These are phyloP conservation scores for Cololabis saira DNA, from an alignment of 2,113 vertebrate species.

Conservation along the genomic window DNA sequence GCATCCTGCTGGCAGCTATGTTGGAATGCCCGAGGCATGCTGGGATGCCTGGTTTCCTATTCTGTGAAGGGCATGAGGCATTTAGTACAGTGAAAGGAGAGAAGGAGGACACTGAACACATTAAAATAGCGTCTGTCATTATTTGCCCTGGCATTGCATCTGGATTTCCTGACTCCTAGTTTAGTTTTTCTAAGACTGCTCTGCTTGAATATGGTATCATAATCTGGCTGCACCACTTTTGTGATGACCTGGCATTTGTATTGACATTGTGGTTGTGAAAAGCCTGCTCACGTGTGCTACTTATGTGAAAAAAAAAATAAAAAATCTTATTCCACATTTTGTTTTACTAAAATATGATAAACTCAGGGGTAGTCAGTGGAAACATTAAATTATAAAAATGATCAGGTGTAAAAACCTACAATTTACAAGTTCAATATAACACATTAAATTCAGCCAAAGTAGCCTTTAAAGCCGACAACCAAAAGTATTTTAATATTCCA, in stretches of 20 bases:
- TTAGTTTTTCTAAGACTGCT: neutral
- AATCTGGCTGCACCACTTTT: conserved; percentile 1
- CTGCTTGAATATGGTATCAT: neutral
- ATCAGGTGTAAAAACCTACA: conserved; percentile 39
- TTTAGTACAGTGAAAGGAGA: conserved; percentile 9
- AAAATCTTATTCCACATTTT: conserved; percentile 1
- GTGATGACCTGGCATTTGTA: neutral
- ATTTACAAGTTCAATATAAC: conserved; percentile 49
- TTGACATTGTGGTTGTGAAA: conserved; percentile 26
- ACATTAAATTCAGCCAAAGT: conserved; percentile 30
- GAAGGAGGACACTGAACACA: conserved; percentile 16
- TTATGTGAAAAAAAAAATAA: neutral
- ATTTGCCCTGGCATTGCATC: neutral
- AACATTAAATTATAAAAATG: conserved; percentile 39
- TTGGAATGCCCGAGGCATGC: conserved; percentile 63
- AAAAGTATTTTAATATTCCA: conserved; percentile 50
- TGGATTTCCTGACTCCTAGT: neutral
- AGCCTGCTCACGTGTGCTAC: conserved; percentile 23
- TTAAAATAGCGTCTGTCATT: conserved; percentile 9
- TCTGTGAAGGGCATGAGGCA: conserved; percentile 56
- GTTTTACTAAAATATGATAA: conserved; percentile 25
- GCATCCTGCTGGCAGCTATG: conserved; percentile 72
- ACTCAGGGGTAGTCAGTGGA: conserved; percentile 14
- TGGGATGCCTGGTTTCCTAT: conserved; percentile 57
- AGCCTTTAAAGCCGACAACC: conserved; percentile 29